Conservation (phyloP, 2,113 vertebrate species). For the Hydrochoerus hydrochaeris region DNA sequence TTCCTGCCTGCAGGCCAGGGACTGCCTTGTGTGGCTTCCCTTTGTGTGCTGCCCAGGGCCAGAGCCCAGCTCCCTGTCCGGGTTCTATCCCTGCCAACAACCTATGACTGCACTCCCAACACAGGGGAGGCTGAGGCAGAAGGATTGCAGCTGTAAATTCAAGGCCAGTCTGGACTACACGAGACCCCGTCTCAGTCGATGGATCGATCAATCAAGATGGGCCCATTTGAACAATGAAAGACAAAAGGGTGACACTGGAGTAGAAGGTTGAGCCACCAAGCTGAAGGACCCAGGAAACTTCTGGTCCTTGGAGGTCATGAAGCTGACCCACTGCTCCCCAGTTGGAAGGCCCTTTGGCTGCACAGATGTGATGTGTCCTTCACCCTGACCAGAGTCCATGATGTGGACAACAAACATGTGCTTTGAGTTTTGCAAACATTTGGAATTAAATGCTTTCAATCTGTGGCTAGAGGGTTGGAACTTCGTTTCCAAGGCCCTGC, state of each 20-base stretch:
- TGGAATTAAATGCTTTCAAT: constrained; percentile 10
- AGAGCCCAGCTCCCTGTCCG: constrained; percentile 79
- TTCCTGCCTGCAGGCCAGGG: constrained; percentile 71
- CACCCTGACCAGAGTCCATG: not conserved
- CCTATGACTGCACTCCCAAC: constrained; percentile 39
- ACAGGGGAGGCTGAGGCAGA: not conserved
- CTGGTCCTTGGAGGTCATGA: no score
- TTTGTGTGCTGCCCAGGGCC: constrained; percentile 79
- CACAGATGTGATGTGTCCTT: no score
- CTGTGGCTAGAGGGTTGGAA: not conserved
- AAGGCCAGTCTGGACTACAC: not conserved
- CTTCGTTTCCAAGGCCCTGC: not conserved
- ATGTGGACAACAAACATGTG: not conserved
- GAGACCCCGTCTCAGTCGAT: not conserved
- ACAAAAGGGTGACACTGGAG: not conserved
- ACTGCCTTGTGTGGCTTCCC: constrained; percentile 74
- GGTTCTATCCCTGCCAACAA: constrained; percentile 75
- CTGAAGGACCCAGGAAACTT: not conserved
- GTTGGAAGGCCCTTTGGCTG: not conserved
- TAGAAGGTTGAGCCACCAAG: not conserved
- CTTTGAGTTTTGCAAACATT: not conserved
- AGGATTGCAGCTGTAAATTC: not conserved
- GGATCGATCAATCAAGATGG: not conserved
- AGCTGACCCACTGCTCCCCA: no score
- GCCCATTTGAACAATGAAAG: no score